phyloP scores from a whole-genome alignment of 2,888 invertebrate genomes.

The Pandemis heparana region DNA sequence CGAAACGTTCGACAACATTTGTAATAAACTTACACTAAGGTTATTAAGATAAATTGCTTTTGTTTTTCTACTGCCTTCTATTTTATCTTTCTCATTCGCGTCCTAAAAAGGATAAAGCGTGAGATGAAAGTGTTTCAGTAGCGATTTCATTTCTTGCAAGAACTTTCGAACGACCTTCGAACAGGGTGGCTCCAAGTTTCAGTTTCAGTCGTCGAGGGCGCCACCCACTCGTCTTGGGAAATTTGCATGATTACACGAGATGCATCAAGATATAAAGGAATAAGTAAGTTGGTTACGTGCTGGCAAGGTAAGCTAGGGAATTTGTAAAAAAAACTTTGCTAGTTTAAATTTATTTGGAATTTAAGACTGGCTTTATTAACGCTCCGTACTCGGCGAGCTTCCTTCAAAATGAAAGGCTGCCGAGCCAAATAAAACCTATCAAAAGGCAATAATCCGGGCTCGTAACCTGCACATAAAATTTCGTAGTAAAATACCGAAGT shows the following conservation, averaged over 20 bases:
- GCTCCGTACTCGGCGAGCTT: neutral
- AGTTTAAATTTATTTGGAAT: neutral
- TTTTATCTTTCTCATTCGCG: neutral
- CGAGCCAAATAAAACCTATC: constrained; percentile 26
- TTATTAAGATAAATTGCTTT: neutral
- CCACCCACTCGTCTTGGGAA: constrained; percentile 72
- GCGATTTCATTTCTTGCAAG: constrained; percentile 77
- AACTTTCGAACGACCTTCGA: constrained; percentile 83
- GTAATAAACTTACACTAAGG: neutral
- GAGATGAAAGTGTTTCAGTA: constrained; percentile 80
- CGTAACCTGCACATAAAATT: constrained; percentile 29
- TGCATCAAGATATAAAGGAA: constrained; percentile 63
- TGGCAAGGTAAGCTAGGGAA: constrained; percentile 11
- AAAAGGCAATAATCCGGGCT: constrained; percentile 23
- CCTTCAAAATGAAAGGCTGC: constrained; percentile 6
- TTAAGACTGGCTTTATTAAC: neutral
- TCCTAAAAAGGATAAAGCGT: constrained; percentile 52
- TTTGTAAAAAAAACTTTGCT: constrained; percentile 3
- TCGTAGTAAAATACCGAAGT: constrained; percentile 27
- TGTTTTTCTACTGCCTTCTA: neutral
- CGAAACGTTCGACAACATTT: neutral
- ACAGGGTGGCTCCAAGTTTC: constrained; percentile 73
- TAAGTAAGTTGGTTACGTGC: constrained; percentile 36
- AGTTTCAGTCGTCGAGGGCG: constrained; percentile 72
- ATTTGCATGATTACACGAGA: constrained; percentile 81